Evolutionary conservation across 2,797 vertebrate genomes (phyloP), one percentile per base, ranked within the genome.

Genomic region (Pseudomugil tenellus): DNA sequence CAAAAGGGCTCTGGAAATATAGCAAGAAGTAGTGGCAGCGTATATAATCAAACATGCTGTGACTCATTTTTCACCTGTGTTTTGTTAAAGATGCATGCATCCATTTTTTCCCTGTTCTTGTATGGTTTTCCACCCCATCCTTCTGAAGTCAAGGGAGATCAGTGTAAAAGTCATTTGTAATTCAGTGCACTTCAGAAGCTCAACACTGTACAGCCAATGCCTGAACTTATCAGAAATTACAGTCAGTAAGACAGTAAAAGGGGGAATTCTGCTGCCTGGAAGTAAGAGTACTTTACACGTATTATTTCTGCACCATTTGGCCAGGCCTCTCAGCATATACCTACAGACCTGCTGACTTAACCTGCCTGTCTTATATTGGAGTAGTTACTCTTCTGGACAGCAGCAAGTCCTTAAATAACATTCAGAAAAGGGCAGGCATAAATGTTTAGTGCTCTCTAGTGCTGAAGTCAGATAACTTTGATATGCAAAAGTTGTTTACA

Each of bases 221-320:
- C 60, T 77, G 59, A 76, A 83, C 73, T 71, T 70, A 82, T 80
- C 74, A 89, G 71, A 81, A 87, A 88, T 84, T 83, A 74, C 70
- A 80, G 58, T 77, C 62, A 31, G 72, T 79, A 63, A 79, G 67
- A 79, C 70, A 69, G 77, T 61, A 52, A 64, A 31, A 56, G 14
- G 51, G 80, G 70, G 46, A 52, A 70, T 64, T 67, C 58, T 70
- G 68, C 72, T 70, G 76, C 65, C 37, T 56, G 66, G 63, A 78
- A 83, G 75, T 74, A 70, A 69, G 58, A 61, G 60, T 78, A 67
- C 74, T 86, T 84, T 87, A 81, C 72, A 73, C 71, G 13, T 66
- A 74, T 89, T 83, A 82, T 76, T 80, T 89, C 71, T 86, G 84
- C 87, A 83, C 79, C 86, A 87, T 91, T 91, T 90, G 70, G 70